Percentiles rank a stretch among this genome's conserved stretches.
Evolutionary conservation across 1,140 invertebrate species (phyloP).

Genomic region (Drosophila neocordata): DNA sequence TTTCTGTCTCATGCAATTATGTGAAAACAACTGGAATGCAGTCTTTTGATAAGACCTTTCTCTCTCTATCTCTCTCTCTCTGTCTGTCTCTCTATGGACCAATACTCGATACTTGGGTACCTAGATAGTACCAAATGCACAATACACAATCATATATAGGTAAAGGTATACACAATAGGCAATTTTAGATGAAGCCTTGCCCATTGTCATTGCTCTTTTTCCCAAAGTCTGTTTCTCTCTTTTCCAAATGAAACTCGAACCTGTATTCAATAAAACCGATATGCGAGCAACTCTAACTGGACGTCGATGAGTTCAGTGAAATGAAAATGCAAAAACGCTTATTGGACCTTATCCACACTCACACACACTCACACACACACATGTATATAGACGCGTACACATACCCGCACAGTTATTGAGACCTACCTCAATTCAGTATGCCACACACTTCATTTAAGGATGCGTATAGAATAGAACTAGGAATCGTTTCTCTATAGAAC

Average conservation of each 20-base stretch:
- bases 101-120: too few relatives aligned
- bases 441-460: constrained; percentile 14
- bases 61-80: too few relatives aligned
- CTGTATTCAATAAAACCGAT: constrained; percentile 21
- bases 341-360: constrained; percentile 16
- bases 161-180: constrained; percentile 4
- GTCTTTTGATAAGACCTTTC: constrained; percentile 8
- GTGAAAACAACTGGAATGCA: neutral
- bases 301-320: constrained; percentile 10
- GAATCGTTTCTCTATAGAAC: neutral
- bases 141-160: neutral
- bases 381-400: neutral
- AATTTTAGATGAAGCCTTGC: constrained; percentile 9
- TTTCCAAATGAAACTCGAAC: constrained; percentile 7
- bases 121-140: too few relatives aligned
- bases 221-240: neutral
- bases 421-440: neutral
- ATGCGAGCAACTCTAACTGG: constrained; percentile 1
- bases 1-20: constrained; percentile 10
- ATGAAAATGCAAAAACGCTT: constrained; percentile 20
- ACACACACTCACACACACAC: neutral
- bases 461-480: constrained; percentile 3
- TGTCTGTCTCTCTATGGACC: neutral
- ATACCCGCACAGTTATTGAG: neutral
- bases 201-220: constrained; percentile 8